Base-by-base conservation (phyloP, 2,888 invertebrate genomes). In the Stenodema calcarata region DNA sequence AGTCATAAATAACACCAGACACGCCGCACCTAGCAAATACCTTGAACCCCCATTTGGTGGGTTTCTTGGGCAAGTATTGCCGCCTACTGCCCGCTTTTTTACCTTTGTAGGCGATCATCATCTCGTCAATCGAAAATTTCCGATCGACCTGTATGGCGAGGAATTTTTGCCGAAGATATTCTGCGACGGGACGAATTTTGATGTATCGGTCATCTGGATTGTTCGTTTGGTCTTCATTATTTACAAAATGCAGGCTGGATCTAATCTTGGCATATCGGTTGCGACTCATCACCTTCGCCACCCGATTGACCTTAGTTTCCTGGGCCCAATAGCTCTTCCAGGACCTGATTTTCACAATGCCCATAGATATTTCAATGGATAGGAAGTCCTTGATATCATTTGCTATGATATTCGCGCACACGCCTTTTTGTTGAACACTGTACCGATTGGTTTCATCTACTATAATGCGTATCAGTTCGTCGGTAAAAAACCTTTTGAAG, bases 1-100 rank as follows among this genome's bases (percentile, higher is more conserved):
- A 91, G 87, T 91, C 90, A 83, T 90, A 90, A 27, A 90, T 89
- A 41, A n/a, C n/a, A n/a, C n/a, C n/a, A n/a, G n/a, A n/a, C n/a
- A n/a, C n/a, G n/a, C n/a, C n/a, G n/a, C n/a, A 91, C 23, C 90
- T 73, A 0, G 90, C 90, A 88, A 89, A 90, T 54, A 90, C 89
- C 89, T 91, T 91, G 47, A 90, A 90, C 0, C 91, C 91, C 90
- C 90, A 91, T 44, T 90, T 90, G 18, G 18, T 18, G 6, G 76
- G 42, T n/a, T 42, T 76, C 0, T 78, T 14, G 1, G 16, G 90
- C 90, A 90, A 90, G 75, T 91, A 91, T 69, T 91, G 91, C 0
- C 88, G 84, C 18, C 90, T 84, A 9, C 87, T 90, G 0, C 90
- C 91, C 0, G 90, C 90, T 88, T 89, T 90, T 0, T 47, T 89